Conservation (phyloP, 2,113 vertebrate genomes). For the Mesitornis unicolor region DNA sequence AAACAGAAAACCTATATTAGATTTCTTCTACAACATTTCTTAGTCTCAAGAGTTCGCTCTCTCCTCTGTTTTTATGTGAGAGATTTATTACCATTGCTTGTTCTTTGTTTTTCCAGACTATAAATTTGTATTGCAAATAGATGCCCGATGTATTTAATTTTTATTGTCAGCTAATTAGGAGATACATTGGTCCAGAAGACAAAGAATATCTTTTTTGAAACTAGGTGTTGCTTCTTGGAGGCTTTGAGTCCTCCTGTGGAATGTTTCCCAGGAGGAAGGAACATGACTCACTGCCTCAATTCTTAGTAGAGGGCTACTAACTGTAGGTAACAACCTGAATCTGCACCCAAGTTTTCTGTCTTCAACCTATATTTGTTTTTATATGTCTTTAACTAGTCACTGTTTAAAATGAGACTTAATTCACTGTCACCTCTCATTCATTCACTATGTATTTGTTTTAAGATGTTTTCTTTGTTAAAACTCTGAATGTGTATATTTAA, state of each 20-base stretch:
- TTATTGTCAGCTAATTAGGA: not conserved
- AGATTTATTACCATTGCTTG: not conserved
- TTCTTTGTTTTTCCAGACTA: not conserved
- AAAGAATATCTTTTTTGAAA: not conserved
- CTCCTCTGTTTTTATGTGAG: not conserved
- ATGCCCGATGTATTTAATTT: not conserved
- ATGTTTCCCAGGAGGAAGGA: not conserved
- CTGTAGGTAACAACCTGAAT: not conserved
- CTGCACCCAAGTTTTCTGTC: not conserved
- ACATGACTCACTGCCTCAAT: accelerated
- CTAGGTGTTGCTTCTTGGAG: not conserved
- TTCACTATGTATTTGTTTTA: not conserved
- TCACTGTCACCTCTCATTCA: not conserved
- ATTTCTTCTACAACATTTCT: not conserved
- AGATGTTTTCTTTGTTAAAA: not conserved
- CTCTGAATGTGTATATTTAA: not conserved
- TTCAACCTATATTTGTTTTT: not conserved
- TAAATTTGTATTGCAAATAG: not conserved
- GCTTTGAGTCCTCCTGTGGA: not conserved
- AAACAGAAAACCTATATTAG: not conserved
- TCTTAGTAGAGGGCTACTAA: not conserved
- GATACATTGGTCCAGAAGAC: not conserved
- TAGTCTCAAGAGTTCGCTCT: not conserved
- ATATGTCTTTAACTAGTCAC: not conserved
- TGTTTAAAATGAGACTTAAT: not conserved